Evolutionary conservation across 2,797 vertebrate genomes (phyloP).

Genomic region (Argentina silus): DNA sequence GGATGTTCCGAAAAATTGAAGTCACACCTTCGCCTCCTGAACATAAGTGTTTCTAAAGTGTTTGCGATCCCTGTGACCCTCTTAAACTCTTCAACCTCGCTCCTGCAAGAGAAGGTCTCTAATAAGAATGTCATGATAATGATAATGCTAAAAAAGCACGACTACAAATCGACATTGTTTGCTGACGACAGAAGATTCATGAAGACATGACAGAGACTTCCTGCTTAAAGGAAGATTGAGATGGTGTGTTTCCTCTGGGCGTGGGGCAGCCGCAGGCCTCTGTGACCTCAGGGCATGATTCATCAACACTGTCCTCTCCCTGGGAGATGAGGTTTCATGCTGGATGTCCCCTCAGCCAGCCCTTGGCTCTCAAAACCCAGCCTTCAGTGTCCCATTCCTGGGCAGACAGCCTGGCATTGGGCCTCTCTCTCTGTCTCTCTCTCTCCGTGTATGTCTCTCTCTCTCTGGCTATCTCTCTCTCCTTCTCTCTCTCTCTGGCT

Average conservation of each 20-base stretch:
- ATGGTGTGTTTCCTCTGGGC: not conserved
- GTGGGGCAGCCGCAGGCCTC: not conserved
- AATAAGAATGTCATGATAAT: too few relatives aligned
- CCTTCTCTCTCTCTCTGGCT: not conserved
- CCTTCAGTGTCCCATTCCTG: not conserved
- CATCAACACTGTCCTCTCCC: not conserved
- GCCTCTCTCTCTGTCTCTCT: slow-evolving; percentile 1
- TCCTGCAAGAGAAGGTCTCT: not conserved
- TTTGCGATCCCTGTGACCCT: not conserved
- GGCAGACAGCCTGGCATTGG: not conserved
- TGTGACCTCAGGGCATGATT: not conserved
- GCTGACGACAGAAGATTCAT: not conserved
- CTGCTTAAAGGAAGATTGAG: not conserved
- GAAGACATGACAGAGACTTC: not conserved
- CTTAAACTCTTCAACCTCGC: not conserved
- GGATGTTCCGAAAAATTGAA: slow-evolving; percentile 3
- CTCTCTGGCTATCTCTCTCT: not conserved
- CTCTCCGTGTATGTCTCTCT: not conserved
- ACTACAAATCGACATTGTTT: not conserved
- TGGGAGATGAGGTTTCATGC: not conserved
- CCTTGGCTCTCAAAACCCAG: not conserved
- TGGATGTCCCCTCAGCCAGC: not conserved
- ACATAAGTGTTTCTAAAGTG: not conserved
- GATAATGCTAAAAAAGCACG: too few relatives aligned
- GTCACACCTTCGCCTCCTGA: slow-evolving; percentile 9